Base-by-base conservation (phyloP, 2,113 vertebrate genomes). In the Caretta caretta region DNA sequence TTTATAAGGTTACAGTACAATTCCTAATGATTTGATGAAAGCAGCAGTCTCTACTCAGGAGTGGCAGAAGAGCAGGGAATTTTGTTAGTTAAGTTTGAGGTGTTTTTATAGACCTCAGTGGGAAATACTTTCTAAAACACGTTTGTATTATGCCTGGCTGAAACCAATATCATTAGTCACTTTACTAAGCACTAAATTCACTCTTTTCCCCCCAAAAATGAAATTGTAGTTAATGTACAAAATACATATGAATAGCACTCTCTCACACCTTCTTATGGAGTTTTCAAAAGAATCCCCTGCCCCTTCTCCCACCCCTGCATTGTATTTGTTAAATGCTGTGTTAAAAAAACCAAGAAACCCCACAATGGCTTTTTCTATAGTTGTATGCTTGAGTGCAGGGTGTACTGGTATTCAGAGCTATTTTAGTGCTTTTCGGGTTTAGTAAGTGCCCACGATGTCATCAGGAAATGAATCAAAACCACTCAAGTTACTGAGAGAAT, bases 401-500 rank as follows among this genome's bases (percentile, higher is more conserved):
- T 12, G 4, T 50, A 54, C 12, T 19, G 59, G 72, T 51, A 79
- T 14, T 29, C 82, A 80, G 54, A 31, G n/a, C 50, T 57, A 59
- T 62, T 88, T 83, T 1, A 87, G 10, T 29, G 14, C 78, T 80
- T 1, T 90, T 84, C 5, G 72, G 12, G 11, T 54, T 80, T 94
- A 86, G 80, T 22, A 94, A 86, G 42, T 80, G 4, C 25, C 51
- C 80, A 88, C 89, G 80, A 79, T 25, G 46, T 80, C 80, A 95
- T 96, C 83, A 82, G 85, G 35, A 94, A 93, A 92, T 46, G 5
- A 96, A 93, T 29, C 89, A 94, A 94, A 93, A 83, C 89, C 49
- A 92, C 31, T 83, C 90, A 88, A 92, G 42, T 56, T 46, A 20
- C 46, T 62, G 56, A 93, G 79, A 90, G 90, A 92, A 90, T 5